phyloP scores from a whole-genome alignment of 2,888 invertebrate species.

The Gerris lacustris region DNA sequence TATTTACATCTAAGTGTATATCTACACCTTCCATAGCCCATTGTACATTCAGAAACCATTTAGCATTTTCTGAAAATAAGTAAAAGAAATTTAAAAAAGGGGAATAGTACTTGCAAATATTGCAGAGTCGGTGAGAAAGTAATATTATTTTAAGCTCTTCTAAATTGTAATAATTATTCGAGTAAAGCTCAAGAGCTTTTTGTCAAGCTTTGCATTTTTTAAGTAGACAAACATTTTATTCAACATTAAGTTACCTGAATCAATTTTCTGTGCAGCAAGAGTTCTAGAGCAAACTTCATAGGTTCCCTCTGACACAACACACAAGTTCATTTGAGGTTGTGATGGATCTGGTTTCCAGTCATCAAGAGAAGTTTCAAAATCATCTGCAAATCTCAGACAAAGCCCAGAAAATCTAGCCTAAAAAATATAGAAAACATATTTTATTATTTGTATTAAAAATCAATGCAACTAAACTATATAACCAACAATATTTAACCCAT shows the following conservation, averaged over 20 bases:
- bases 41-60: slow-evolving; percentile 94
- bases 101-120: slow-evolving; percentile 11
- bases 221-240: not conserved
- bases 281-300: slow-evolving; percentile 95
- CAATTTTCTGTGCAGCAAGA: slow-evolving; percentile 63
- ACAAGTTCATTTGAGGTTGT: slow-evolving; percentile 61
- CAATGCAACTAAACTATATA: too few species aligned
- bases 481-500: too few species aligned
- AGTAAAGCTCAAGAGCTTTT: not conserved
- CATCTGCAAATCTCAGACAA: slow-evolving; percentile 89
- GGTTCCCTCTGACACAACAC: slow-evolving; percentile 97
- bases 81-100: slow-evolving; percentile 7
- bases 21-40: slow-evolving; percentile 99
- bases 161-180: not conserved
- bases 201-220: too few species aligned
- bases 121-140: slow-evolving; percentile 11
- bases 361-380: slow-evolving; percentile 90
- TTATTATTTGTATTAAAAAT: too few species aligned
- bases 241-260: slow-evolving; percentile 43
- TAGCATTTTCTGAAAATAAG: slow-evolving; percentile 64
- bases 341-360: slow-evolving; percentile 86
- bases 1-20: slow-evolving; percentile 87
- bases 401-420: slow-evolving; percentile 60
- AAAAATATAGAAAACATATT: too few species aligned
- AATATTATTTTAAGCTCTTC: slow-evolving; percentile 14